Percentiles rank a stretch among this genome's conserved stretches.
These are phyloP conservation scores for Dromiciops gliroides DNA, from an alignment of 2,113 vertebrate genomes.

Conservation along the genomic window DNA sequence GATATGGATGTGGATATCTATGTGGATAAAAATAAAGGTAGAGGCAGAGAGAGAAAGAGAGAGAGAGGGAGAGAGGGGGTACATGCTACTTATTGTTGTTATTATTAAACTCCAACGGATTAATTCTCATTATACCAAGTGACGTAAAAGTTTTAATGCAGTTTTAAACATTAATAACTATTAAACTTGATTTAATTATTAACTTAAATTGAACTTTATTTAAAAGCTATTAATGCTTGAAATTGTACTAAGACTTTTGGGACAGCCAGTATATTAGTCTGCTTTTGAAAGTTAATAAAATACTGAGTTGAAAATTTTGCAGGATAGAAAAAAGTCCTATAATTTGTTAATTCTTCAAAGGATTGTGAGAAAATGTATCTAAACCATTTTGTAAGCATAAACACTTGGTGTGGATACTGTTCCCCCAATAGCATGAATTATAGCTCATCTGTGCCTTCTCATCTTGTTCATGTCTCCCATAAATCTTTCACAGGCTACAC, in stretches of 20 bases:
- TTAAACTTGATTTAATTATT: neutral
- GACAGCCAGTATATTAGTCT: neutral
- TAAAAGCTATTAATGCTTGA: neutral
- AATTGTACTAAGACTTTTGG: neutral
- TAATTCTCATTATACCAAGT: neutral
- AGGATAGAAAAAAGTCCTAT: neutral
- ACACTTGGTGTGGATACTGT: neutral
- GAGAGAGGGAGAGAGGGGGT: too few relatives aligned
- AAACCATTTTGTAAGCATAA: neutral
- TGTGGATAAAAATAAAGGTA: too few relatives aligned
- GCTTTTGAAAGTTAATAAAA: conserved; percentile 53
- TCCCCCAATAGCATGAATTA: neutral
- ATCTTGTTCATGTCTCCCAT: neutral
- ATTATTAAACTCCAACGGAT: neutral
- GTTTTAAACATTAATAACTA: neutral
- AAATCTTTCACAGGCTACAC: neutral
- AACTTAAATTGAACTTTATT: neutral
- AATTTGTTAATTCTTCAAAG: conserved; percentile 40
- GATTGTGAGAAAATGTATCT: neutral
- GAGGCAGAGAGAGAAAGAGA: too few relatives aligned
- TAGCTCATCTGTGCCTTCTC: neutral
- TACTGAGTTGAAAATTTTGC: neutral
- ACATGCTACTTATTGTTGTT: neutral
- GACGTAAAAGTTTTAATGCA: neutral
- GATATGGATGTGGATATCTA: too few relatives aligned